These are phyloP conservation scores for Mesocricetus auratus DNA, from an alignment of 2,113 vertebrate species.

Conservation along the genomic window DNA sequence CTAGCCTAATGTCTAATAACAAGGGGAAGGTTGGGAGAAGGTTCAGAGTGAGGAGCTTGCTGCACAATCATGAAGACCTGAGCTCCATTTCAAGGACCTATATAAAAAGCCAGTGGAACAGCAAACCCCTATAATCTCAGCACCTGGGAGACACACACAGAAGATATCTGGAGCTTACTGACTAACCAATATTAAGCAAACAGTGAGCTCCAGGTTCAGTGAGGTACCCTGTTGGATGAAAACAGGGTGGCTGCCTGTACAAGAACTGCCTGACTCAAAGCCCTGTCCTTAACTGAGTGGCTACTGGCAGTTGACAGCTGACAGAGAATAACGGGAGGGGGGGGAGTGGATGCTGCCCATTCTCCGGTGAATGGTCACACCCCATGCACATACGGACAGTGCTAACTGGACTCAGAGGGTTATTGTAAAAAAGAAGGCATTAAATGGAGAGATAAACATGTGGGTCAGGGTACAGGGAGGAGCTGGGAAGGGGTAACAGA, in stretches of 20 bases:
- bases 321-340: background rate
- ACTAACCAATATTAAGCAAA: background rate
- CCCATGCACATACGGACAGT: background rate
- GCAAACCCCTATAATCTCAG: background rate
- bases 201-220: background rate
- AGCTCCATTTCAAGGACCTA: background rate
- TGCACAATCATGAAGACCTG: background rate
- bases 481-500: background rate
- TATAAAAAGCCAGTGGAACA: too few relatives aligned
- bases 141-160: background rate
- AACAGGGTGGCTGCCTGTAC: background rate
- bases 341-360: background rate
- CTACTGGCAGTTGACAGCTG: background rate
- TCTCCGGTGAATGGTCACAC: background rate
- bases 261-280: background rate
- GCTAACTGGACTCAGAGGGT: background rate
- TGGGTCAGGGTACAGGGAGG: background rate
- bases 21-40: background rate
- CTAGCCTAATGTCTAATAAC: background rate
- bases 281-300: background rate
- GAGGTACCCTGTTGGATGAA: background rate
- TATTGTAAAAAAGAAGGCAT: background rate
- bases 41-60: background rate
- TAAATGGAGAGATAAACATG: background rate
- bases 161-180: background rate